Evolutionary conservation across 1,140 invertebrate genomes (phyloP), one percentile per base, ranked within the genome.

Genomic region (Amphibalanus amphitrite): DNA sequence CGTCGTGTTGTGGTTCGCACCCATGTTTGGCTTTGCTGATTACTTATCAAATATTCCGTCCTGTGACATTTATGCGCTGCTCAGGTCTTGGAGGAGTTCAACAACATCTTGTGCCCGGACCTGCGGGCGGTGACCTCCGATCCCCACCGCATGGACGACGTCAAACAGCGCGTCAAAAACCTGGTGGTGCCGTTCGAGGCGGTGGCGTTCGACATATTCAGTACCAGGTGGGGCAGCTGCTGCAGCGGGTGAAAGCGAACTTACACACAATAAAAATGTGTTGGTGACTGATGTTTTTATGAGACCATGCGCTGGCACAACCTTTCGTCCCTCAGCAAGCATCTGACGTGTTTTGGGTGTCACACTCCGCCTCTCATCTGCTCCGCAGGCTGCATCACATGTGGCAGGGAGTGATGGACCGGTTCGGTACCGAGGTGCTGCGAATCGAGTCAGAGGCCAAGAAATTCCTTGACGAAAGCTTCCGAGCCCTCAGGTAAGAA

Each of bases 91-190:
- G 85, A 90, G 76, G 89, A 95, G 77, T 94, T 94, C 77, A 87
- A 91, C 77, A 92, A 93, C 73, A 90, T 95, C 69, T 94, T 96
- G 78, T 90, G 91, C 0, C 82, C 87, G 6, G 89, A 94, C 76
- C 80, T 96, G 0, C 92, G 92, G 77, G 87, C 90, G 0, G 88
- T 94, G 20, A 90, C 93, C 28, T 87, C 86, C 71, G 90, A 93
- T 79, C 90, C 91, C 0, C 86, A 88, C 0, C 85, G 90, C 75
- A 91, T 96, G 68, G 90, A 95, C 20, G 28, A 26, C 26, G 65
- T 67, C 26, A 26, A 28, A 13, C 65, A 28, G 65, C 28, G 65
- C 65, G 65, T 67, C 26, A 26, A 28, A 25, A 26, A 28, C 28
- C 65, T 67, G 26, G 28, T 28, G n/a, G 65, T 28, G 28, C 65